Evolutionary conservation across 92 coral and sea anemone genomes (phyloP), one percentile per base, ranked within the genome.

Genomic region (Epizoanthus illoricatus): DNA sequence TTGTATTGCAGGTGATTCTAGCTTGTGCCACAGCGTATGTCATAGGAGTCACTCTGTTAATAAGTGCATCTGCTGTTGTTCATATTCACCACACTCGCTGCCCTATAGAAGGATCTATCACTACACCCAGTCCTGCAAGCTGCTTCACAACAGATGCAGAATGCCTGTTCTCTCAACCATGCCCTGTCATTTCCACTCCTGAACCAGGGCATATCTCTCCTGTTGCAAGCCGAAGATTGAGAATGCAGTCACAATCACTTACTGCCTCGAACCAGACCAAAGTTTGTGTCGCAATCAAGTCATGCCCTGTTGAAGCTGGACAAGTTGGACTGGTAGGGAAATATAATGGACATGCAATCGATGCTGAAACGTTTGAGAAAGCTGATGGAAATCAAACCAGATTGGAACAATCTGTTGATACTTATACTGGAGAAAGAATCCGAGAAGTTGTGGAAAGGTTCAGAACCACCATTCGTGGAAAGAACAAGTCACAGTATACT

Each of bases 1-100:
- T 52, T 52, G 56, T 16, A 52, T 64, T 85, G 42, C 54, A 91
- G 95, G 86, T 80, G 21, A 60, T 91, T 13, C 80, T 82, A 18
- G 80, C 88, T 5, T 91, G 90, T 54, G 45, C 88, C 58, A 45
- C 85, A 63, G 90, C 92, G 4, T 91, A 91, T 17, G 15, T 91
- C 56, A 65, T 89, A 6, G 89, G 95, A 69, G 61, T 91, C 19
- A 84, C 95, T 19, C 47, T 91, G 39, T 84, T 90, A 7, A 15
- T 42, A 17, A 68, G 73, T 15, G 49, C 43, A 43, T 39, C 73
- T 2, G 23, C 49, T 5, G 43, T 45, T 68, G 73, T 28, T n/a
- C 73, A 39, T 19, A 5, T 39, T 39, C 73, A 68, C 47, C 45
- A 39, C 11, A 68, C n/a, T 11, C 52, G 73, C 16, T 68, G 73